Conservation (phyloP, 2,888 invertebrate genomes). For the Blastobasis adustella region DNA sequence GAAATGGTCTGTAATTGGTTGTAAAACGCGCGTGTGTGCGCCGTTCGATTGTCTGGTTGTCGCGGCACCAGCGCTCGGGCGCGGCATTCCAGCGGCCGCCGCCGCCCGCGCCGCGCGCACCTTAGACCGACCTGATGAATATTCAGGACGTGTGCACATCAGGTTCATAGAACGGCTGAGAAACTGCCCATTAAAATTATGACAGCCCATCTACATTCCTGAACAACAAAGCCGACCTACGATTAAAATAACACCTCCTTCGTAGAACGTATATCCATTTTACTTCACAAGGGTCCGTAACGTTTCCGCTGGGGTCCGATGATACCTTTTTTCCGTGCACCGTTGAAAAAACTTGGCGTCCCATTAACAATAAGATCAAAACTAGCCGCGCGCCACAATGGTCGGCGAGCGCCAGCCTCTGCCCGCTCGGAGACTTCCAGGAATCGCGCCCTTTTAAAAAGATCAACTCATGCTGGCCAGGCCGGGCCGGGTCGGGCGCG, state of each 20-base stretch:
- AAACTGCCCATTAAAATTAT: slow-evolving; percentile 70
- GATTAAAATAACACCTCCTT: slow-evolving; percentile 74
- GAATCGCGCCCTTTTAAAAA: slow-evolving; percentile 68
- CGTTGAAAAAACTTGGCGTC: slow-evolving; percentile 71
- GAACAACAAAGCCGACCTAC: slow-evolving; percentile 68
- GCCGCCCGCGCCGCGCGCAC: slow-evolving; percentile 3
- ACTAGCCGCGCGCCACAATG: slow-evolving; percentile 71
- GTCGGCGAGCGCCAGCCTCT: slow-evolving; percentile 67
- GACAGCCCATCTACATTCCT: slow-evolving; percentile 73
- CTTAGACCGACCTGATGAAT: slow-evolving; percentile 38
- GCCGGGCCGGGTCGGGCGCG: slow-evolving; percentile 48
- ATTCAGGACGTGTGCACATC: slow-evolving; percentile 54
- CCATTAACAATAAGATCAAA: slow-evolving; percentile 75
- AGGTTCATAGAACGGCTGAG: slow-evolving; percentile 50
- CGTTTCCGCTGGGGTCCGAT: slow-evolving; percentile 72
- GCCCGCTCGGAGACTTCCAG: slow-evolving; percentile 61
- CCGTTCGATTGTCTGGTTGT: too few relatives aligned
- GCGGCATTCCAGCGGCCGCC: slow-evolving; percentile 12
- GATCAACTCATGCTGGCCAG: slow-evolving; percentile 70
- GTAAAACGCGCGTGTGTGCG: too few relatives aligned
- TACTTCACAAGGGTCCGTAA: slow-evolving; percentile 70
- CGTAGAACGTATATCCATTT: slow-evolving; percentile 70
- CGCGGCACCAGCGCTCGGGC: background rate
- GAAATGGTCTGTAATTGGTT: too few relatives aligned
- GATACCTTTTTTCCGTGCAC: slow-evolving; percentile 67